Evolutionary conservation across 2,888 invertebrate species (phyloP).

Genomic region (Caenorhabditis sp.): DNA sequence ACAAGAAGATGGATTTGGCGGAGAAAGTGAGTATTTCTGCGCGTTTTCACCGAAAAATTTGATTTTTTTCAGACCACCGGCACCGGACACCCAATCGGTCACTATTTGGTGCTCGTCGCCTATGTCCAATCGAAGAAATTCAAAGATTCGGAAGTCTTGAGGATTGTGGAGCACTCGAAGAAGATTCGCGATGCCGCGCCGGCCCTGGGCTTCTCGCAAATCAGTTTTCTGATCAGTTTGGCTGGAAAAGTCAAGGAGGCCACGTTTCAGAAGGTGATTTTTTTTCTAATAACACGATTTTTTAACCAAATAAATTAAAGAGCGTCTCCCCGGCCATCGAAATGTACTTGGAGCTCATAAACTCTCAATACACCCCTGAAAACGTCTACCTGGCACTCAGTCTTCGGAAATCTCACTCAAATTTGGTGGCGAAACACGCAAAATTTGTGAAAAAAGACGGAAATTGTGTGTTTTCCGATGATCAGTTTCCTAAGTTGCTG

Average conservation of each 20-base stretch:
- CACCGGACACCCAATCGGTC: slow-evolving; percentile 65
- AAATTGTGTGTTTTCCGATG: slow-evolving; percentile 40
- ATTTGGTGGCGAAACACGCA: slow-evolving; percentile 43
- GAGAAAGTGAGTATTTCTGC: slow-evolving; percentile 50
- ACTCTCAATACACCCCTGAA: slow-evolving; percentile 47
- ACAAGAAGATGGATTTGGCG: slow-evolving; percentile 68
- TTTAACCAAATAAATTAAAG: slow-evolving; percentile 36
- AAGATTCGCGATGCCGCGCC: slow-evolving; percentile 52
- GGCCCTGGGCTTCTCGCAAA: slow-evolving; percentile 58
- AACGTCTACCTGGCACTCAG: slow-evolving; percentile 40
- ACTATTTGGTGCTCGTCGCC: slow-evolving; percentile 62
- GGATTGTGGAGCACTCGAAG: slow-evolving; percentile 62
- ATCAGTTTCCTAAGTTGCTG: slow-evolving; percentile 43
- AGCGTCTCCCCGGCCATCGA: slow-evolving; percentile 45
- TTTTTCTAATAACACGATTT: neutral
- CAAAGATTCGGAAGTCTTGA: slow-evolving; percentile 36
- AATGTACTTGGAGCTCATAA: slow-evolving; percentile 45
- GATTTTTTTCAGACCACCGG: slow-evolving; percentile 56
- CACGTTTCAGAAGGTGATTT: slow-evolving; percentile 57
- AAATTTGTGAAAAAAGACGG: slow-evolving; percentile 67
- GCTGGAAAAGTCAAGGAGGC: slow-evolving; percentile 38
- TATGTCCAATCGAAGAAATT: slow-evolving; percentile 33
- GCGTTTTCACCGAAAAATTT: too few relatives aligned
- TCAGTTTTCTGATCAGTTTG: slow-evolving; percentile 56
- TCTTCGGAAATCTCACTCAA: slow-evolving; percentile 30